Evolutionary conservation across 37 sponge, comb jelly and placozoan species (phyloP).

Genomic region (Chondrilla cf. caribensis): DNA sequence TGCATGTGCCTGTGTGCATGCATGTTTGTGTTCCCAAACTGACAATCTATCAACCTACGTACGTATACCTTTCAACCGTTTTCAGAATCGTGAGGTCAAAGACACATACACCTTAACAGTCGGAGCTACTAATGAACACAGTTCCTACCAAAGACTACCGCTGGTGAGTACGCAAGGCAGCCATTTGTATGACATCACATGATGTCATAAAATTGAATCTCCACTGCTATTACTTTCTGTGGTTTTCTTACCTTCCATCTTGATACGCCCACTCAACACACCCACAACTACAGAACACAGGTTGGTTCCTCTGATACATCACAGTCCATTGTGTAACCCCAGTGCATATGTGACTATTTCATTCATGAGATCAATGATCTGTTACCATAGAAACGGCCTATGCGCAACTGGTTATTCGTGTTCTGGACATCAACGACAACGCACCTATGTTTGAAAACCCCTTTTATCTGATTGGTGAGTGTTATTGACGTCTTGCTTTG

Average conservation of each 20-base stretch:
- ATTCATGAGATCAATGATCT: neutral
- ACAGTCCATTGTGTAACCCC: too few relatives aligned
- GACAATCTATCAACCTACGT: too few relatives aligned
- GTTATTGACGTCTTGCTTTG: neutral
- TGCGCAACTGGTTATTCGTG: neutral
- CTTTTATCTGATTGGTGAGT: slow-evolving; percentile 10
- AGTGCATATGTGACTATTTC: too few relatives aligned
- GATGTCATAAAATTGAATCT: neutral
- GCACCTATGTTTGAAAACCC: slow-evolving; percentile 16
- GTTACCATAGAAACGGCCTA: neutral
- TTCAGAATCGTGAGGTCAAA: slow-evolving; percentile 4
- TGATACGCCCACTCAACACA: neutral
- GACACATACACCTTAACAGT: neutral
- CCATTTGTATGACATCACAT: neutral
- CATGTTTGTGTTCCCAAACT: too few relatives aligned
- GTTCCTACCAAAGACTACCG: neutral
- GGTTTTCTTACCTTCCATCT: too few relatives aligned
- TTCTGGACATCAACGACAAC: slow-evolving; percentile 22
- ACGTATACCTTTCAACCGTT: too few relatives aligned
- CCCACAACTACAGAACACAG: neutral
- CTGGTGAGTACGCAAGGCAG: neutral
- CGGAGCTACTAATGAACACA: neutral
- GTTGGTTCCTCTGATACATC: neutral
- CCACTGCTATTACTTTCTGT: too few relatives aligned
- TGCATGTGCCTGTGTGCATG: too few relatives aligned